Percentiles rank a stretch among this genome's conserved stretches.
These are phyloP conservation scores for Fragum sueziense DNA, from an alignment of 2,888 invertebrate genomes.

Conservation along the genomic window DNA sequence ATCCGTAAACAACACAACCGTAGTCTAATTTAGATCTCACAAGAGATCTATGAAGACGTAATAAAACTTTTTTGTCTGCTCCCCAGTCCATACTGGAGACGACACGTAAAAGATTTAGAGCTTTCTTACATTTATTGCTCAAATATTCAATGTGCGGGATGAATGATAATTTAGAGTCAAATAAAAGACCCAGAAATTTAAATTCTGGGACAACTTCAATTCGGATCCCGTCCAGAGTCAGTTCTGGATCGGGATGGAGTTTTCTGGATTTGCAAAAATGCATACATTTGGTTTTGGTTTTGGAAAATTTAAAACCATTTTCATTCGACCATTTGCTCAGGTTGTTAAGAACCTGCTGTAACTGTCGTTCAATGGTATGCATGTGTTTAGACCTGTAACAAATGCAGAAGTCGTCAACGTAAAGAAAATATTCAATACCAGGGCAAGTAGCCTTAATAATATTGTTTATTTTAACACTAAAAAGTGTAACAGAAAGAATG, in stretches of 20 bases:
- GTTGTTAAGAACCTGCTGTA: constrained; percentile 34
- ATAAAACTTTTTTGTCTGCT: constrained; percentile 33
- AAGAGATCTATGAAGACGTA: constrained; percentile 29
- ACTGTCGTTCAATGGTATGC: constrained; percentile 32
- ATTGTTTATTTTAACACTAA: constrained; percentile 31
- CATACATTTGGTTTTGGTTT: constrained; percentile 44
- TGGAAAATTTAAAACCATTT: constrained; percentile 52
- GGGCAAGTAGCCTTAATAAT: constrained; percentile 10
- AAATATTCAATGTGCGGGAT: constrained; percentile 45
- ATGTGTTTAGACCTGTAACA: constrained; percentile 28
- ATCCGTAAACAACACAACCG: constrained; percentile 44
- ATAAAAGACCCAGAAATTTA: constrained; percentile 50
- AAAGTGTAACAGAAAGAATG: constrained; percentile 19
- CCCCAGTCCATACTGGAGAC: constrained; percentile 41
- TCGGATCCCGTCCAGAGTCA: constrained; percentile 14
- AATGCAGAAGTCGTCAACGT: constrained; percentile 31
- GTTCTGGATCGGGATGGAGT: constrained; percentile 34
- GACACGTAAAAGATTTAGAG: constrained; percentile 49
- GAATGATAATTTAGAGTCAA: constrained; percentile 51
- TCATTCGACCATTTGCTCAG: constrained; percentile 21
- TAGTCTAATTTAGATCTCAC: constrained; percentile 53
- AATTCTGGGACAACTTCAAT: constrained; percentile 34
- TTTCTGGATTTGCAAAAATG: constrained; percentile 40
- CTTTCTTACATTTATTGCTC: constrained; percentile 38
- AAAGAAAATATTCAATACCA: constrained; percentile 25